A percentile compares a stretch with the other conserved stretches of the same genome.
These are phyloP conservation scores for Dinomys branickii DNA, from an alignment of 2,113 vertebrate genomes.

Conservation along the genomic window DNA sequence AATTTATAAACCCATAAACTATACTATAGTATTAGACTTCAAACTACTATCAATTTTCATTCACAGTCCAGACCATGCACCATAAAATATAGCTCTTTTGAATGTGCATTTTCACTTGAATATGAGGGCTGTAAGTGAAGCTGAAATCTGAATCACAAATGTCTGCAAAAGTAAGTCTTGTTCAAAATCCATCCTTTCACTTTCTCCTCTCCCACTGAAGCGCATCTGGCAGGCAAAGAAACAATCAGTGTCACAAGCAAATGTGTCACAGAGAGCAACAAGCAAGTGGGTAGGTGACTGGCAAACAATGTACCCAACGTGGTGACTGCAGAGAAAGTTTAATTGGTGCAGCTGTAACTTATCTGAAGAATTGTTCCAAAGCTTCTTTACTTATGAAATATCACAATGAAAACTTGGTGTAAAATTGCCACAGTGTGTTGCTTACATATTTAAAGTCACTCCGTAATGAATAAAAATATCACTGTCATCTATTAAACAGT, in stretches of 20 bases:
- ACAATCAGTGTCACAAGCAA: not conserved
- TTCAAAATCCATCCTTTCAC: not conserved
- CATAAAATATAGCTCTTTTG: not conserved
- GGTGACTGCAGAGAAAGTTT: not conserved
- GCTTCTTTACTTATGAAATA: not conserved
- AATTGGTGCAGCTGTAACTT: not conserved
- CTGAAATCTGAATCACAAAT: not conserved
- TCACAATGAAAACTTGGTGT: not conserved
- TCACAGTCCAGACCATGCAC: not conserved
- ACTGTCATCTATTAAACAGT: not conserved
- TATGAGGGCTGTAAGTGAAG: not conserved
- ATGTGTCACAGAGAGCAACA: not conserved
- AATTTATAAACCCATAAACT: not conserved
- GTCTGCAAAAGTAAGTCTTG: not conserved
- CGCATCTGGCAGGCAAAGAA: not conserved
- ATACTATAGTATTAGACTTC: not conserved
- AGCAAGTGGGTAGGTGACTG: fast-evolving
- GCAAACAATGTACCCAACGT: not conserved
- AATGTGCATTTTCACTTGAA: not conserved
- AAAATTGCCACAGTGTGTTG: not conserved
- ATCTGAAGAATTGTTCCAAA: not conserved
- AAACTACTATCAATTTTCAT: not conserved
- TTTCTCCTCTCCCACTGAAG: not conserved
- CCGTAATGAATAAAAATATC: not conserved
- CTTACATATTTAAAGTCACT: not conserved